These are phyloP conservation scores for Arenaria interpres DNA, from an alignment of 2,113 vertebrate species.

Conservation along the genomic window DNA sequence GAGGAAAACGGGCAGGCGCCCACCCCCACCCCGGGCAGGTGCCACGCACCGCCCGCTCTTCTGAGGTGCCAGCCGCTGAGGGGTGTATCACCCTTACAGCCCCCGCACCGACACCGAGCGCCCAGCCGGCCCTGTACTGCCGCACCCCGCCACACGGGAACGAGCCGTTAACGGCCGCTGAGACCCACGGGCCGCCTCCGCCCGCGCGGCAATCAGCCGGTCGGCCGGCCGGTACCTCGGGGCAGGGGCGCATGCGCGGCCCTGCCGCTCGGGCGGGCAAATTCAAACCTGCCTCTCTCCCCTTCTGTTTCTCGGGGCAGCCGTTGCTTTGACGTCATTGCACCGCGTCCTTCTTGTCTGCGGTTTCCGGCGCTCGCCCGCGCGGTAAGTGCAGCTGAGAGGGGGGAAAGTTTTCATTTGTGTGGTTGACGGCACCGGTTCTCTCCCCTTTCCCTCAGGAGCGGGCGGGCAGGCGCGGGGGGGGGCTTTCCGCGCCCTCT, in stretches of 20 bases:
- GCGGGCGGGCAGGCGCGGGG: not conserved
- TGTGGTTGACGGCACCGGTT: not conserved
- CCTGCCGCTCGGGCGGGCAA: not conserved
- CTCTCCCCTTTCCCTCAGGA: not conserved
- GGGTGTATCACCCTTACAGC: fast-evolving
- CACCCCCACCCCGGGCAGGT: fast-evolving
- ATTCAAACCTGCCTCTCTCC: not conserved
- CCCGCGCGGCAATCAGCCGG: not conserved
- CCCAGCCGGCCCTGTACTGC: fast-evolving
- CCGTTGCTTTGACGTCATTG: not conserved
- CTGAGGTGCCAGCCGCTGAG: fast-evolving
- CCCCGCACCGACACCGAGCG: fast-evolving
- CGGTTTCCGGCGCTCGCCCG: conserved; percentile 23
- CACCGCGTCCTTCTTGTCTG: not conserved
- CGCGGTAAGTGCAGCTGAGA: not conserved
- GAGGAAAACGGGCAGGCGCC: fast-evolving
- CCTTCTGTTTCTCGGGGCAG: not conserved
- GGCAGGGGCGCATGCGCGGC: not conserved
- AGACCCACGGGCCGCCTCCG: not conserved
- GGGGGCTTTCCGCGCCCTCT: not conserved
- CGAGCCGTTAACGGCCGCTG: not conserved
- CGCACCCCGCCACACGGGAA: not conserved
- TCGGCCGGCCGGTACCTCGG: fast-evolving
- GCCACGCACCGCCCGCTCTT: fast-evolving
- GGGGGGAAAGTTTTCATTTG: not conserved